phyloP scores from a whole-genome alignment of 2,797 vertebrate genomes.

The Argyrosomus regius region DNA sequence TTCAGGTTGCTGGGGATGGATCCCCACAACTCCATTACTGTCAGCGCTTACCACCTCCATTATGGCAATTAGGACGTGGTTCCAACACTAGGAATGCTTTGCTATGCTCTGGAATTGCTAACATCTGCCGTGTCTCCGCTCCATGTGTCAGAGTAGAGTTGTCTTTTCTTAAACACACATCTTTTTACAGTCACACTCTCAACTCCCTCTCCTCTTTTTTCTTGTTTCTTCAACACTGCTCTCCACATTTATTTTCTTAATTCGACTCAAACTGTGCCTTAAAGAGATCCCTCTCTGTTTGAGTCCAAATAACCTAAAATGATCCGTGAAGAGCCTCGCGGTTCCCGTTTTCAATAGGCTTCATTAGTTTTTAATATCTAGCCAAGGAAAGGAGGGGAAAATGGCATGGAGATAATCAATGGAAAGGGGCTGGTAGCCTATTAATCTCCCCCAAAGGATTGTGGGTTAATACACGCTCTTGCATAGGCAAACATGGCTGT shows the following conservation, averaged over 20 bases:
- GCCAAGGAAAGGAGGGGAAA: slow-evolving; percentile 78
- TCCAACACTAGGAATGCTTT: slow-evolving; percentile 84
- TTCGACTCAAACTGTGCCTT: slow-evolving; percentile 87
- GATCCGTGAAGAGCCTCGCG: slow-evolving; percentile 85
- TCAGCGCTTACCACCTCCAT: slow-evolving; percentile 86
- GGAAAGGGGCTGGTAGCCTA: slow-evolving; percentile 85
- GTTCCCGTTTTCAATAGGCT: slow-evolving; percentile 85
- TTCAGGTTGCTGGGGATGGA: slow-evolving; percentile 82
- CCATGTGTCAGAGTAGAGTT: slow-evolving; percentile 79
- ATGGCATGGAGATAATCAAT: slow-evolving; percentile 89
- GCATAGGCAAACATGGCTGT: slow-evolving; percentile 86
- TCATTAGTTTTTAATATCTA: slow-evolving; percentile 90
- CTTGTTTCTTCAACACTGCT: slow-evolving; percentile 67
- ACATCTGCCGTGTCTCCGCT: slow-evolving; percentile 84
- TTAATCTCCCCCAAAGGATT: slow-evolving; percentile 88
- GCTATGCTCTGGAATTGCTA: slow-evolving; percentile 84
- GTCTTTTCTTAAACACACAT: slow-evolving; percentile 84
- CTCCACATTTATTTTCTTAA: slow-evolving; percentile 88
- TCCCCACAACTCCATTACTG: slow-evolving; percentile 84
- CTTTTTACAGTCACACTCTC: slow-evolving; percentile 77
- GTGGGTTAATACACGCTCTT: slow-evolving; percentile 85
- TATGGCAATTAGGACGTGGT: slow-evolving; percentile 85
- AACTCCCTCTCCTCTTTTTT: slow-evolving; percentile 28
- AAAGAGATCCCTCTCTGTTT: slow-evolving; percentile 87
- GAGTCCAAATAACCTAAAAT: slow-evolving; percentile 89